These are phyloP conservation scores for Penaeus japonicus DNA, from an alignment of 1,140 invertebrate genomes.

Conservation along the genomic window DNA sequence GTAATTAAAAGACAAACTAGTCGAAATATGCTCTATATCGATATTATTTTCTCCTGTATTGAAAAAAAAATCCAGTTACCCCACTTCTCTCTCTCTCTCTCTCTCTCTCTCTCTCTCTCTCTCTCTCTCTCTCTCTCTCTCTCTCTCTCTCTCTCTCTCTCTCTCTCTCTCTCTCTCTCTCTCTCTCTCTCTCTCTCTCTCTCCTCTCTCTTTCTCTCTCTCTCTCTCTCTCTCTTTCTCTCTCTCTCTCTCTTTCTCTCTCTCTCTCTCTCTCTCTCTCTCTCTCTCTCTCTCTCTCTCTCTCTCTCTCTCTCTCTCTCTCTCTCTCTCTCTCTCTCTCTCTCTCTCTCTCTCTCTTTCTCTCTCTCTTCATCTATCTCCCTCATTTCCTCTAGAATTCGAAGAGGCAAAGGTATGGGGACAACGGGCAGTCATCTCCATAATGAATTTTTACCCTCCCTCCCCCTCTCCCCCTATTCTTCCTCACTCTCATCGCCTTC, in stretches of 20 bases:
- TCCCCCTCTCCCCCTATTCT: too few relatives aligned
- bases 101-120: background rate
- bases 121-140: conserved; percentile 2
- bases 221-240: conserved; percentile 15
- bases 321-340: conserved; percentile 11
- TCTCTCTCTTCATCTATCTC: background rate
- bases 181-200: background rate
- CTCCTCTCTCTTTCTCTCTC: background rate
- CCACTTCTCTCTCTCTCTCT: background rate
- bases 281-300: background rate
- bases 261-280: background rate
- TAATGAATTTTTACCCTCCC: too few relatives aligned
- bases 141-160: background rate
- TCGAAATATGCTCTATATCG: too few relatives aligned
- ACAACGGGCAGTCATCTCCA: too few relatives aligned
- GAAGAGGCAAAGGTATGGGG: background rate
- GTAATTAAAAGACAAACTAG: too few relatives aligned
- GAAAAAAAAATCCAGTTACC: too few relatives aligned
- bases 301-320: background rate
- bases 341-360: conserved; percentile 19
- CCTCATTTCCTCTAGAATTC: background rate
- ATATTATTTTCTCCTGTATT: too few relatives aligned
- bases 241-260: conserved; percentile 20
- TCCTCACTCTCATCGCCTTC: too few relatives aligned
- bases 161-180: background rate